These are phyloP conservation scores for Hypotaenidia okinawae DNA, from an alignment of 2,797 vertebrate genomes.

Conservation along the genomic window DNA sequence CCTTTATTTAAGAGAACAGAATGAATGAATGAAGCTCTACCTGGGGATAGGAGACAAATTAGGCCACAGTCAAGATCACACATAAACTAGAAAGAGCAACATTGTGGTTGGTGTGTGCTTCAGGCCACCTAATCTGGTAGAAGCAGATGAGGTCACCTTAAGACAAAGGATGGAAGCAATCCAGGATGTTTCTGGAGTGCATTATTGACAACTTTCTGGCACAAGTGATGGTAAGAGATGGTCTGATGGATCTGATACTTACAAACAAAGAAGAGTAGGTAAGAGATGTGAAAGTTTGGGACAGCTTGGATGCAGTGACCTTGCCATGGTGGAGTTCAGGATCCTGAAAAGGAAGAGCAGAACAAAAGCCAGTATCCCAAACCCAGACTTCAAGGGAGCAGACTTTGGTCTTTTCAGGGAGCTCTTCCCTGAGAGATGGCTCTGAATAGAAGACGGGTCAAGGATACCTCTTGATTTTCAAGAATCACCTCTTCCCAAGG, in stretches of 20 bases:
- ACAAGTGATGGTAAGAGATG: background rate
- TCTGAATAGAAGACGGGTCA: background rate
- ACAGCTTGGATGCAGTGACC: background rate
- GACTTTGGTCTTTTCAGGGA: background rate
- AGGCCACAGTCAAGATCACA: background rate
- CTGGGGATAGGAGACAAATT: background rate
- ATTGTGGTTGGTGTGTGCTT: background rate
- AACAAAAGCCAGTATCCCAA: background rate
- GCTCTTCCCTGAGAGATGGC: background rate
- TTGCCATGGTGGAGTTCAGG: background rate
- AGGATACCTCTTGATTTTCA: background rate
- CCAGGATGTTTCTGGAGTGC: background rate
- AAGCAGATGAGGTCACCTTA: background rate
- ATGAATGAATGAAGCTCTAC: background rate
- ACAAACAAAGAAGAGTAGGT: background rate
- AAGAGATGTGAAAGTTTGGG: background rate
- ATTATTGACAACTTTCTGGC: rapidly evolving
- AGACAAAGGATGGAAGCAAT: background rate
- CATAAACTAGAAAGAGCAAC: background rate
- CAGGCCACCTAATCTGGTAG: background rate
- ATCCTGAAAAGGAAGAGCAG: background rate
- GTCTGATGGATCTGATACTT: background rate
- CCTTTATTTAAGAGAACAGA: background rate
- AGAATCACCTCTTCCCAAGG: background rate
- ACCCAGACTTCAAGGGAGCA: background rate